Evolutionary conservation across 2,797 vertebrate genomes (phyloP), one percentile per base, ranked within the genome.

Genomic region (Brachymystax lenok): DNA sequence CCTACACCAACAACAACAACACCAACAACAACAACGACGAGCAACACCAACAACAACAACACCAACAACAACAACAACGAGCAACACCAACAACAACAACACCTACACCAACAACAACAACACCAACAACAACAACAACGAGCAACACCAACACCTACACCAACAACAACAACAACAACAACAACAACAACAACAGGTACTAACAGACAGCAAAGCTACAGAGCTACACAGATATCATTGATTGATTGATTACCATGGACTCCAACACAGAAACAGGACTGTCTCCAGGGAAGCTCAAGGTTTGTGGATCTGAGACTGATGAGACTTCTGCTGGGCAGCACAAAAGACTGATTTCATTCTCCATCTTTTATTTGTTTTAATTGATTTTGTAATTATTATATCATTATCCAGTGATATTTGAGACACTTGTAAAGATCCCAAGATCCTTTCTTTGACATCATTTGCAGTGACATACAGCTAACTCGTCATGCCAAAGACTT

Each of bases 401-500:
- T n/a, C 16, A 24, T 28, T 33, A 75, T 67, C 46, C 63, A 33
- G 28, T 67, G 64, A 67, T 67, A 30, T 67, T 67, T 28, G 14
- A 67, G 64, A 67, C 27, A 67, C 27, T 67, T 67, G 63, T 64
- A 28, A 59, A 59, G 19, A 59, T 59, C 56, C 17, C 63, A 66
- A 16, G 16, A 67, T 50, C n/a, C 69, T 27, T 52, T 21, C n/a
- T 54, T 35, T 50, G 46, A 77, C 67, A 80, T 80, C 51, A 75
- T 85, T 75, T 84, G 78, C 85, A 87, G 80, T 82, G 82, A 80
- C 91, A 90, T 94, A 95, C 96, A 97, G 96, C 97, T 95, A 95
- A 95, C 92, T 95, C 95, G 92, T 95, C 96, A 96, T 94, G 96
- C 98, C 97, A 98, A 98, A 98, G 96, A 97, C 93, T 91, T 87